Conservation (phyloP, 2,888 invertebrate species). For the Cremastinae sp. region DNA sequence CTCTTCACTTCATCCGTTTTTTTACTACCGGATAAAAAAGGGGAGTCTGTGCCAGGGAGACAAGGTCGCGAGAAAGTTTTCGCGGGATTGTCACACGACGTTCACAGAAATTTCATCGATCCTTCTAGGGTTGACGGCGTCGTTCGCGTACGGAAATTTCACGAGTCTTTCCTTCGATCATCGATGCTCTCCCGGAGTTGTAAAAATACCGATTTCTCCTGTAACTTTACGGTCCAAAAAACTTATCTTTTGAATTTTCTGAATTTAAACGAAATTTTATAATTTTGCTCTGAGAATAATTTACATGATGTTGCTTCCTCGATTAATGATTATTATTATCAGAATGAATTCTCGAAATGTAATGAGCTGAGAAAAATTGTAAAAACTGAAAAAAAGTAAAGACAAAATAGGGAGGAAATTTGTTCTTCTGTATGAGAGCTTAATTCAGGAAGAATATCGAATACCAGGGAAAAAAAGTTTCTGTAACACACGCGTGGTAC, state of each 20-base stretch:
- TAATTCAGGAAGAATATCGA: background rate
- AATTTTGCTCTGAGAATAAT: no score
- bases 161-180: constrained; percentile 52
- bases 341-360: no score
- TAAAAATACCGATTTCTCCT: constrained; percentile 27
- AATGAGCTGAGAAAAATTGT: no score
- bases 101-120: constrained; percentile 58
- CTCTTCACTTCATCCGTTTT: background rate
- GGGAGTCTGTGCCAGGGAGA: background rate
- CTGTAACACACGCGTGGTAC: constrained; percentile 23
- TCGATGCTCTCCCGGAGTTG: constrained; percentile 25
- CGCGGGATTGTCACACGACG: constrained; percentile 12
- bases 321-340: no score
- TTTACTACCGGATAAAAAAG: background rate
- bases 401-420: no score
- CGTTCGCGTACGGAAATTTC: constrained; percentile 43
- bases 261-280: no score
- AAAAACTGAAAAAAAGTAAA: no score
- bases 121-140: constrained; percentile 42
- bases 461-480: constrained; percentile 13
- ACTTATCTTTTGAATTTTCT: no score
- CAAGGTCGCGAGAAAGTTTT: background rate
- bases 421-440: no score
- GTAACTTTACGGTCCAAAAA: background rate
- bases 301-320: no score